phyloP scores from a whole-genome alignment of 2,797 vertebrate genomes.

The Streptopelia turtur region DNA sequence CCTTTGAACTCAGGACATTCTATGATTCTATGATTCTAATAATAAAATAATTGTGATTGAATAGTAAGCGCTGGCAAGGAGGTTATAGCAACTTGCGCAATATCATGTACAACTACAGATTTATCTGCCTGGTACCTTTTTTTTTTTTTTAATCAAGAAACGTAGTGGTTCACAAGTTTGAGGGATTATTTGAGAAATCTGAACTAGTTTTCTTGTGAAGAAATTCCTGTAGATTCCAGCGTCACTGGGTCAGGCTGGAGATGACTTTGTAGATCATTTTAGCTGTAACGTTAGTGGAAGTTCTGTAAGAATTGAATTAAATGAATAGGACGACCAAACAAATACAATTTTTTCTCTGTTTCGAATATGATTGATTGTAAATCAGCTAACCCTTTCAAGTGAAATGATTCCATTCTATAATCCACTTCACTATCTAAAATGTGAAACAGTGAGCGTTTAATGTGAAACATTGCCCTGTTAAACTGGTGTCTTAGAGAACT shows the following conservation, averaged over 20 bases:
- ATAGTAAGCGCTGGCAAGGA: slow-evolving; percentile 19
- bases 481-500: background rate
- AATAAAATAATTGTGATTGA: slow-evolving; percentile 29
- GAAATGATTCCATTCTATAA: background rate
- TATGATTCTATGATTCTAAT: background rate
- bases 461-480: background rate
- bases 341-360: background rate
- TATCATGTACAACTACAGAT: background rate
- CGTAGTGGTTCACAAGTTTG: background rate
- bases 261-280: background rate
- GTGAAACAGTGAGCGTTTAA: background rate
- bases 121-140: background rate
- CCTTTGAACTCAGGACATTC: no score
- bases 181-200: background rate
- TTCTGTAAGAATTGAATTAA: background rate
- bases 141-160: background rate
- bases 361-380: background rate
- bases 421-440: background rate
- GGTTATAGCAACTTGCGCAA: slow-evolving; percentile 1
- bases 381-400: background rate
- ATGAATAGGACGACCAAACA: background rate
- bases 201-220: background rate
- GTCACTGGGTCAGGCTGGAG: background rate
- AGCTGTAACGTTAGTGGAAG: background rate
- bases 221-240: background rate